A percentile compares a stretch with the other conserved stretches of the same genome.
Evolutionary conservation across 2,888 invertebrate genomes (phyloP).

Genomic region (Ashinkailepas kermadecensis): DNA sequence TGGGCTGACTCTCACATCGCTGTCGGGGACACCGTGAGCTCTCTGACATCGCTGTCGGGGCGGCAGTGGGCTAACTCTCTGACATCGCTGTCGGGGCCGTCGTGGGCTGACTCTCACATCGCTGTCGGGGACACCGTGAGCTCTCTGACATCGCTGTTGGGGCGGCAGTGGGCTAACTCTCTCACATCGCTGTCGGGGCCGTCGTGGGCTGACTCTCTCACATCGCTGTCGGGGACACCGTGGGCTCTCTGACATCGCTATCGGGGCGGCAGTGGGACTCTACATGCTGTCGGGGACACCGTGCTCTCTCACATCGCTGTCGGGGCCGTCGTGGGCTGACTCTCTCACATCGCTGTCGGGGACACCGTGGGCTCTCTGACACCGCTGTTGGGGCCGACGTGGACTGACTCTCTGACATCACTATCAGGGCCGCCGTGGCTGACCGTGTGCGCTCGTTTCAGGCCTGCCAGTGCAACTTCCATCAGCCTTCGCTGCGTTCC

Average conservation of each 20-base stretch:
- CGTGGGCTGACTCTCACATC: background rate
- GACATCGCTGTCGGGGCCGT: background rate
- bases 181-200: background rate
- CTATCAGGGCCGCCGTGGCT: no score
- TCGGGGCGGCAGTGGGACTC: no score
- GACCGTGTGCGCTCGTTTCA: background rate
- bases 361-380: no score
- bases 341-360: no score
- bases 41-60: background rate
- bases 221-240: no score
- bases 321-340: background rate
- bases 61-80: background rate
- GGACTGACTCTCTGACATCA: no score
- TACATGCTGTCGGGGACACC: background rate
- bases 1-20: no score
- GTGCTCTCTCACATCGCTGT: background rate
- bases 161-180: background rate
- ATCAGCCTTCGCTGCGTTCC: constrained; percentile 17
- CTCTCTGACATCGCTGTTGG: no score
- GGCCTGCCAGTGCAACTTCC: constrained; percentile 18
- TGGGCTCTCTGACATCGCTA: no score
- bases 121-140: no score
- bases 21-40: no score
- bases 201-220: background rate
- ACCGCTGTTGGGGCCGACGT: no score